Percentiles rank a stretch among this genome's conserved stretches.
These are phyloP conservation scores for Leptura quadrifasciata DNA, from an alignment of 2,888 invertebrate genomes.

Conservation along the genomic window DNA sequence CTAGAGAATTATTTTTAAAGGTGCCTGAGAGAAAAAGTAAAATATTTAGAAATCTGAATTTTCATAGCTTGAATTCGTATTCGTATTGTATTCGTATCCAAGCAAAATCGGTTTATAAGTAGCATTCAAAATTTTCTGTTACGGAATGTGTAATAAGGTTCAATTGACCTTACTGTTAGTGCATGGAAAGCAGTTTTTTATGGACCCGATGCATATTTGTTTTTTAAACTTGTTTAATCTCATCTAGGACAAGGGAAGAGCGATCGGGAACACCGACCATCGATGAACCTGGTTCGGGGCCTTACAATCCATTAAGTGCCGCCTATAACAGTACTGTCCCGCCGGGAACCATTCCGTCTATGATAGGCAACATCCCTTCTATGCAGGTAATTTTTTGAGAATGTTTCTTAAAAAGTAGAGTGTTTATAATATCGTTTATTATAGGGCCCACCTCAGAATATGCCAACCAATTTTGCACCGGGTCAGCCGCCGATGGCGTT, in stretches of 20 bases:
- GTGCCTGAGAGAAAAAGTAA: no score
- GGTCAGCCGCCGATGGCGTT: slow-evolving; percentile 64
- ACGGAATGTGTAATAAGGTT: no score
- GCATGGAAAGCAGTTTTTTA: neutral
- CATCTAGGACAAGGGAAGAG: slow-evolving; percentile 74
- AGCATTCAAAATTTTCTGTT: no score
- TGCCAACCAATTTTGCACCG: slow-evolving; percentile 59
- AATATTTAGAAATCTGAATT: no score
- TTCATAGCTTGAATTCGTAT: no score
- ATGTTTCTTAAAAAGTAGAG: neutral
- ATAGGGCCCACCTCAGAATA: slow-evolving; percentile 63
- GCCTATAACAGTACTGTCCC: slow-evolving; percentile 59
- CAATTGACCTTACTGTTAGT: no score
- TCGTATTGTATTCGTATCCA: no score
- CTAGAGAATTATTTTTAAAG: no score
- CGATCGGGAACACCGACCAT: slow-evolving; percentile 84
- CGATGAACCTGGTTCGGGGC: slow-evolving; percentile 74
- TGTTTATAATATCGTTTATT: neutral
- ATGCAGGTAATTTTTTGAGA: slow-evolving; percentile 55
- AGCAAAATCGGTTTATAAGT: no score
- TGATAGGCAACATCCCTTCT: slow-evolving; percentile 61
- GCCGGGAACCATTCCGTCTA: slow-evolving; percentile 63
- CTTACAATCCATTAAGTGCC: slow-evolving; percentile 50
- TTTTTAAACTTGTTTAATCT: neutral
- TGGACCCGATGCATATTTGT: neutral